These are phyloP conservation scores for Sylvicapra grimmia DNA, from an alignment of 2,113 vertebrate genomes.

Conservation along the genomic window DNA sequence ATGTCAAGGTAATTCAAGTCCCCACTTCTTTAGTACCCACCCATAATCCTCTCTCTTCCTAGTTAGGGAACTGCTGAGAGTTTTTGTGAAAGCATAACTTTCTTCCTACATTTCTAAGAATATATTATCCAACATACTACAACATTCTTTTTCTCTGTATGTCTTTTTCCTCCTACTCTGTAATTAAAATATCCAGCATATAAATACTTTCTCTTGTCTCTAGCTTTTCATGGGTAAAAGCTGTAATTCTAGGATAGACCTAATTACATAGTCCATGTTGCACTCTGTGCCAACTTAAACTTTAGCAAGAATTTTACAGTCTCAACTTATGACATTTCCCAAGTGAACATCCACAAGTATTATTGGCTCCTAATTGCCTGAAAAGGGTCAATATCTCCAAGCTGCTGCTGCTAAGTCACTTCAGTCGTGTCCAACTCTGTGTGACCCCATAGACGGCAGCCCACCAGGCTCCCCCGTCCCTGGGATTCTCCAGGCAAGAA, in stretches of 20 bases:
- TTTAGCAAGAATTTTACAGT: slow-evolving; percentile 28
- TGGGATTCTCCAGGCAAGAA: no score
- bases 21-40: neutral
- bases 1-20: neutral
- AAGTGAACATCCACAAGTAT: neutral
- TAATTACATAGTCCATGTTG: slow-evolving; percentile 28
- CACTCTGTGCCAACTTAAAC: neutral
- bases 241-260: slow-evolving; percentile 21
- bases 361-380: neutral
- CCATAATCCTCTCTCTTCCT: neutral
- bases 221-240: neutral
- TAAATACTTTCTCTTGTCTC: slow-evolving; percentile 22
- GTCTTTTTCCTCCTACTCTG: neutral
- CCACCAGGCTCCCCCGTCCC: no score
- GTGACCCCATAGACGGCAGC: no score
- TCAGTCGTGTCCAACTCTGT: no score
- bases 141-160: neutral
- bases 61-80: neutral
- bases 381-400: neutral
- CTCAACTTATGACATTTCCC: slow-evolving; percentile 8
- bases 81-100: neutral
- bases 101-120: neutral
- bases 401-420: no score
- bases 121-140: neutral
- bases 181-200: slow-evolving; percentile 20